Conservation (phyloP, 2,888 invertebrate species). For the Ellobium chinense region DNA sequence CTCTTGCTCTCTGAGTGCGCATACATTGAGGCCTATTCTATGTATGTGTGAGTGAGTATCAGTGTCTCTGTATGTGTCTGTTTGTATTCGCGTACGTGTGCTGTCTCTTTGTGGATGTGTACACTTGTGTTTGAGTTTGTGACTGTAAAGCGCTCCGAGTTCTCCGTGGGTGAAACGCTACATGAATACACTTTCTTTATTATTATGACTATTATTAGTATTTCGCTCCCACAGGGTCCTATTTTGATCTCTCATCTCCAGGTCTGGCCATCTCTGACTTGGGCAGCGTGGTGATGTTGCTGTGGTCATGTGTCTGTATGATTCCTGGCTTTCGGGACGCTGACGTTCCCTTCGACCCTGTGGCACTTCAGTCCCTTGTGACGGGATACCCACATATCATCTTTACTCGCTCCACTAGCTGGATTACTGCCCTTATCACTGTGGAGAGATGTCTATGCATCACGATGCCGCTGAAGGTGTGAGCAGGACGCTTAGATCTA, state of each 20-base stretch:
- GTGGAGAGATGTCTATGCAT: conserved; percentile 8
- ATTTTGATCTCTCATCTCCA: neutral
- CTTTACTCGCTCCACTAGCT: neutral
- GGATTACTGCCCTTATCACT: conserved; percentile 3
- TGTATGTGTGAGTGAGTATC: too few species aligned
- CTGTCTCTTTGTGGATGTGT: too few species aligned
- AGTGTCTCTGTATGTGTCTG: too few species aligned
- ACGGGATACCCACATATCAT: neutral
- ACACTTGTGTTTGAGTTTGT: too few species aligned
- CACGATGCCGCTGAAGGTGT: conserved; percentile 9
- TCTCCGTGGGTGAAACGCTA: too few species aligned
- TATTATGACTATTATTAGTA: too few species aligned
- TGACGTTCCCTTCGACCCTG: conserved; percentile 8
- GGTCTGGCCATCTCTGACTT: conserved; percentile 16
- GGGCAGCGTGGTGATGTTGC: neutral
- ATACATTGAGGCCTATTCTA: too few species aligned
- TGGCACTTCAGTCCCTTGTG: neutral
- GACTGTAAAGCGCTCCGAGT: too few species aligned
- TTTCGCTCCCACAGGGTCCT: neutral
- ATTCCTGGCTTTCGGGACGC: neutral
- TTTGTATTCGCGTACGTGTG: too few species aligned
- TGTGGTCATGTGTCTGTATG: neutral
- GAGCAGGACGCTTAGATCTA: too few species aligned
- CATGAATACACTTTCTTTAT: too few species aligned
- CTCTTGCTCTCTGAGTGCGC: too few species aligned